Evolutionary conservation across 1,140 invertebrate species (phyloP), one percentile per base, ranked within the genome.

Genomic region (Procambarus virginalis): DNA sequence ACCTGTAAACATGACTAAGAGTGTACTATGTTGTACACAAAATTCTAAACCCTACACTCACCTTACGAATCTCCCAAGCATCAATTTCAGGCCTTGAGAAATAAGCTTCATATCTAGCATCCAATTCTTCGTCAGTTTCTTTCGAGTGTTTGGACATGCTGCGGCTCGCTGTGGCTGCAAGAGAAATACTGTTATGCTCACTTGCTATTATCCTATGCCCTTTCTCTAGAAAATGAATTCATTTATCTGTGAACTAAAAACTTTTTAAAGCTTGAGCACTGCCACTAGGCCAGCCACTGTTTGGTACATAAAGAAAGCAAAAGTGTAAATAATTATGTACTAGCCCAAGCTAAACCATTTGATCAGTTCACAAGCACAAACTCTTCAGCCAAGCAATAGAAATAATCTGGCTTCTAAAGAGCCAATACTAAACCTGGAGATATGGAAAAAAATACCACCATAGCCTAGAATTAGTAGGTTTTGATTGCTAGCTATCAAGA

Each of bases 51-150:
- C 49, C 2, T 10, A 58, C 79, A 91, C 34, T 60, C 85, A 94
- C 94, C 93, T 98, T 97, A 46, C 99, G 96, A 91, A 99, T 95
- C 95, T 99, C 98, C 99, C 99, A 99, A 70, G 96, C 96, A 95
- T 99, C 99, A 93, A 99, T 98, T 92, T 99, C 97, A 73, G 95
- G 95, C 80, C 97, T 95, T 93, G 96, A 97, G 94, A 99, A 98
- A 94, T 96, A 99, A 46, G 96, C 95, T 93, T 97, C 96, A 94
- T 97, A 98, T 93, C 97, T 95, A 45, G 94, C 94, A 93, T 97
- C 96, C 93, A 97, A 96, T 93, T 96, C 95, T 92, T 96, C 96
- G 78, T 96, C 96, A 92, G 92, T 94, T 93, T 92, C 89, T n/a
- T 84, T 92, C 9, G 85, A 85, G 46, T 89, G 85, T 6, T 90